Conservation (phyloP, 2,888 invertebrate species). For the Drosophila melanosoma region DNA sequence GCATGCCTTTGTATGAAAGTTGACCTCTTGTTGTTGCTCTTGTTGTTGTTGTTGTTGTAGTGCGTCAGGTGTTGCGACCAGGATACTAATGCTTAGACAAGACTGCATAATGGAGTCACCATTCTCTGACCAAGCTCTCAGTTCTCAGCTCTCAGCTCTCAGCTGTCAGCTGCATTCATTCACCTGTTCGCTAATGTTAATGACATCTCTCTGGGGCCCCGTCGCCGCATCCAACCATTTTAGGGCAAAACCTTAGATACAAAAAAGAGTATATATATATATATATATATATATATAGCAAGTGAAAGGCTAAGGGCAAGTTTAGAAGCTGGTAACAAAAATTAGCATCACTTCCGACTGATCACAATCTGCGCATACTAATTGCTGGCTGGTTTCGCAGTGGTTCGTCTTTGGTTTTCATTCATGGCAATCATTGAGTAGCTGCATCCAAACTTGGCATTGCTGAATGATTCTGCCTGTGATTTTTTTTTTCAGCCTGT, state of each 20-base stretch:
- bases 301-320: slow-evolving; percentile 52
- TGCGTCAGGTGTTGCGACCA: slow-evolving; percentile 73
- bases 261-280: slow-evolving; percentile 38
- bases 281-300: not conserved
- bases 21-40: slow-evolving; percentile 59
- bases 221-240: slow-evolving; percentile 71
- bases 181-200: slow-evolving; percentile 76
- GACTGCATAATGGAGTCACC: slow-evolving; percentile 60
- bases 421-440: slow-evolving; percentile 79
- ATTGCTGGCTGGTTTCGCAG: slow-evolving; percentile 68
- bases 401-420: slow-evolving; percentile 59
- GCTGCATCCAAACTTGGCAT: slow-evolving; percentile 73
- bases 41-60: slow-evolving; percentile 21
- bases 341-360: slow-evolving; percentile 85
- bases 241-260: slow-evolving; percentile 41
- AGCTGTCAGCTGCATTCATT: slow-evolving; percentile 69
- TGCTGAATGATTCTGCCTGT: slow-evolving; percentile 76
- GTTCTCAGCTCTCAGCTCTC: slow-evolving; percentile 37
- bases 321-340: slow-evolving; percentile 31
- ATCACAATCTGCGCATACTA: slow-evolving; percentile 85
- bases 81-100: slow-evolving; percentile 72
- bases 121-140: slow-evolving; percentile 8
- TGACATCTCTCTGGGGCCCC: slow-evolving; percentile 68
- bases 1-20: slow-evolving; percentile 78
- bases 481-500: slow-evolving; percentile 73